A percentile compares a stretch with the other conserved stretches of the same genome.
These are phyloP conservation scores for Mormyrops boulengeri DNA, from an alignment of 2,797 vertebrate species.

Conservation along the genomic window DNA sequence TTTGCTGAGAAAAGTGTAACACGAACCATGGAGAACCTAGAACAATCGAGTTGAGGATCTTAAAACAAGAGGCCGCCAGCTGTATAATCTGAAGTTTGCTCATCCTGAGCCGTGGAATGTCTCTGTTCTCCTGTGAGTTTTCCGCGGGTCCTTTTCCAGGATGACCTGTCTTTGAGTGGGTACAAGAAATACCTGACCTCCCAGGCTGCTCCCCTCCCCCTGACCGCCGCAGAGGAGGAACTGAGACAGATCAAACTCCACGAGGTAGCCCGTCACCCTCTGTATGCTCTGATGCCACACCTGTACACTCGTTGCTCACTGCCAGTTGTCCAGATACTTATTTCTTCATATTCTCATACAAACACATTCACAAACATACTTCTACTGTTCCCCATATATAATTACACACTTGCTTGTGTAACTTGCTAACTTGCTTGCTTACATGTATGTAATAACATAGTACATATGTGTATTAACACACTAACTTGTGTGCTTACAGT, in stretches of 20 bases:
- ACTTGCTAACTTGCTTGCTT: background rate
- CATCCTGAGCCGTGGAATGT: background rate
- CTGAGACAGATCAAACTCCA: slow-evolving; percentile 87
- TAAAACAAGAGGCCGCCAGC: background rate
- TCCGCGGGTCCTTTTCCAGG: slow-evolving; percentile 58
- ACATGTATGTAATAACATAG: background rate
- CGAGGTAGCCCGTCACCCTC: slow-evolving; percentile 62
- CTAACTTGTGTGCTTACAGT: background rate
- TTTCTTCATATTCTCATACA: background rate
- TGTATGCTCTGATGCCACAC: background rate
- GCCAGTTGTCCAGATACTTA: background rate
- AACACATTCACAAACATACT: background rate
- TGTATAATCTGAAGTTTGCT: background rate
- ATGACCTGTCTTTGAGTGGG: slow-evolving; percentile 81
- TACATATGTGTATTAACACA: background rate
- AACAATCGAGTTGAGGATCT: background rate
- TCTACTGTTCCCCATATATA: background rate
- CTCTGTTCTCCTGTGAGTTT: background rate
- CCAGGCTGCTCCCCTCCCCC: slow-evolving; percentile 78
- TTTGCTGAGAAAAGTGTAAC: background rate
- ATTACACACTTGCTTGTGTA: too few species aligned
- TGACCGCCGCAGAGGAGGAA: slow-evolving; percentile 92
- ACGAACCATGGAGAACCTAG: background rate
- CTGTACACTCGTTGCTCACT: background rate
- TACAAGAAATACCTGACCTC: slow-evolving; percentile 82